Evolutionary conservation across 2,888 invertebrate species (phyloP).

Genomic region (Harpagoxenus sublaevis): DNA sequence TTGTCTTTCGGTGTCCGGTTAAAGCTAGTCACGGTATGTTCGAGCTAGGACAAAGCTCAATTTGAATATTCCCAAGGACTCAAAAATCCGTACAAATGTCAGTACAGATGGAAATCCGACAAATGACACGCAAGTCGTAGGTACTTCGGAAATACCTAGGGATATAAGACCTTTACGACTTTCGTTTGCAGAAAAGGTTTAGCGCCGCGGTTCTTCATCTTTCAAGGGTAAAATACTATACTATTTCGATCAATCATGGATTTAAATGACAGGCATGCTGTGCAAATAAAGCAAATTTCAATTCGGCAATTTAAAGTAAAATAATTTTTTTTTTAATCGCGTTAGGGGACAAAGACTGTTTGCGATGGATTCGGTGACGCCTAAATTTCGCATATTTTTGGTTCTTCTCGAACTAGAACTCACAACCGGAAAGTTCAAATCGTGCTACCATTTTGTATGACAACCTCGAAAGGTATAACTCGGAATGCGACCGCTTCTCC

Average conservation of each 20-base stretch:
- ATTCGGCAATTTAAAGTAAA: neutral
- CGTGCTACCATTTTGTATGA: neutral
- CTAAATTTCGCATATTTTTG: neutral
- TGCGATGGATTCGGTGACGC: neutral
- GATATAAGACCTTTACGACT: neutral
- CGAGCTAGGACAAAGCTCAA: too few species aligned
- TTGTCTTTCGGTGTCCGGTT: too few species aligned
- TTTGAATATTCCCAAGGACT: too few species aligned
- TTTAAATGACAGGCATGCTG: neutral
- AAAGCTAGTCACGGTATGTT: too few species aligned
- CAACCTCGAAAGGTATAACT: neutral
- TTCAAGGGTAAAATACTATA: neutral
- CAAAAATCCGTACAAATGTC: too few species aligned
- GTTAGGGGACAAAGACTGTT: neutral
- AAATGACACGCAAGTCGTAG: neutral
- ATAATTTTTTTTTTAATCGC: neutral
- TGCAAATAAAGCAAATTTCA: neutral
- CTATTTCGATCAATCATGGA: neutral
- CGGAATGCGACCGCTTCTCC: too few species aligned
- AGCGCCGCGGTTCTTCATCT: neutral
- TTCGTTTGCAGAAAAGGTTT: neutral
- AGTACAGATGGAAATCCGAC: neutral
- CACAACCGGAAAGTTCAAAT: neutral
- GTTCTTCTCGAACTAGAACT: neutral
- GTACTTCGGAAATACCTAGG: neutral